Conservation (phyloP, 1,140 invertebrate genomes). For the Zophobas morio region DNA sequence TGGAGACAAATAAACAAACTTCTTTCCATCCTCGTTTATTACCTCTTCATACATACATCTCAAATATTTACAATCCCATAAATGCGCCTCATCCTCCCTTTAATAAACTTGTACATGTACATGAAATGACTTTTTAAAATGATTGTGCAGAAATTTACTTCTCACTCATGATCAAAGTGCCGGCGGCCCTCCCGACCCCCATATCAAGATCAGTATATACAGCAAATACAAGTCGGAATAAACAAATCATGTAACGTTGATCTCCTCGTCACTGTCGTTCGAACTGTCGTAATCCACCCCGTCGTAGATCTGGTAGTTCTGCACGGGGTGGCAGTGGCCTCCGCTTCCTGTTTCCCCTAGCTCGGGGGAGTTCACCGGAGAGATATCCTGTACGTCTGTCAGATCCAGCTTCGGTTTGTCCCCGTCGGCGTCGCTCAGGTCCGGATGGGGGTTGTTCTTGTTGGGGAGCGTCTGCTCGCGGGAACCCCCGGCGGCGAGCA, state of each 20-base stretch:
- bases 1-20: neutral
- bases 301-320: slow-evolving; percentile 63
- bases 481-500: slow-evolving; percentile 92
- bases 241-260: slow-evolving; percentile 84
- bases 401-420: slow-evolving; percentile 79
- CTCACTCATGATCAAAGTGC: slow-evolving; percentile 29
- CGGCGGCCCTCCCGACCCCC: neutral
- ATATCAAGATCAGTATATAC: neutral
- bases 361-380: slow-evolving; percentile 66
- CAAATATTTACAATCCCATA: slow-evolving; percentile 34
- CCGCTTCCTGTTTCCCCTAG: slow-evolving; percentile 25
- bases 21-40: slow-evolving; percentile 34
- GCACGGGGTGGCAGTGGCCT: slow-evolving; percentile 34
- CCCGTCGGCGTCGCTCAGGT: slow-evolving; percentile 91
- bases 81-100: neutral
- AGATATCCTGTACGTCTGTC: slow-evolving; percentile 67
- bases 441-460: slow-evolving; percentile 97
- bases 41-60: slow-evolving; percentile 38
- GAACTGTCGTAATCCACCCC: slow-evolving; percentile 75
- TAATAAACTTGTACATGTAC: slow-evolving; percentile 13
- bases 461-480: slow-evolving; percentile 95
- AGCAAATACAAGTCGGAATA: neutral
- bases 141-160: slow-evolving; percentile 31
- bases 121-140: slow-evolving; percentile 32
- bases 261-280: slow-evolving; percentile 85